Base-by-base conservation (phyloP, 2,888 invertebrate genomes). In the Rosalia funebris region DNA sequence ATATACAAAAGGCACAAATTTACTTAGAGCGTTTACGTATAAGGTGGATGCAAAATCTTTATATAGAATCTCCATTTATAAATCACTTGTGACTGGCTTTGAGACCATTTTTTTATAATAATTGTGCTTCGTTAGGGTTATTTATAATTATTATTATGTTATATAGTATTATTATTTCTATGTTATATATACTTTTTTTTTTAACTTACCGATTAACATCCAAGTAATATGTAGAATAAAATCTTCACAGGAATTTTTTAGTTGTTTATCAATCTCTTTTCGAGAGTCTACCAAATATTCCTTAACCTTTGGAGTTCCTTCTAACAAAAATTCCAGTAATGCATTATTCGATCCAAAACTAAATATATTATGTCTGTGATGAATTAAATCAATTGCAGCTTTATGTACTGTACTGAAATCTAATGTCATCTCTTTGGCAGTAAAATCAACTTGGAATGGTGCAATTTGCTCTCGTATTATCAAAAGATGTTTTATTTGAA, bases 391-490 rank as follows among this genome's bases (percentile, higher is more conserved):
- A 60, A 89, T 88, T 46, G 96, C 94, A 0, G 94, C 94, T 41
- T 89, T 91, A 82, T 91, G 96, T 50, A 97, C 89, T 79, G 94
- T 94, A 69, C 93, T 94, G 73, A 98, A 97, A 82, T 98, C 98
- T 64, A 99, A 81, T 12, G 91, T 89, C 3, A 96, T 95, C 80
- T 99, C 98, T 76, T 93, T 95, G 0, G 96, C 88, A 0, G 95
- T 90, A 71, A 60, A 60, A 36, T 60, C 60, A 0, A 95, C 95
- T 81, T 98, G 96, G 78, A 98, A 99, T 0, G 99, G 98, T 0
- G 98, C 96, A 19, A 98, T 98, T 81, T 99, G 99, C 79, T 99
- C 99, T 15, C 99, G 83, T 1, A 99, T 84, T 59, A 99, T 99
- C 1, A 99, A 84, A 59, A 99, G 83, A 82, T 99, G 99, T 79